These are phyloP conservation scores for Trematomus loennbergii DNA, from an alignment of 2,113 vertebrate genomes.

Conservation along the genomic window DNA sequence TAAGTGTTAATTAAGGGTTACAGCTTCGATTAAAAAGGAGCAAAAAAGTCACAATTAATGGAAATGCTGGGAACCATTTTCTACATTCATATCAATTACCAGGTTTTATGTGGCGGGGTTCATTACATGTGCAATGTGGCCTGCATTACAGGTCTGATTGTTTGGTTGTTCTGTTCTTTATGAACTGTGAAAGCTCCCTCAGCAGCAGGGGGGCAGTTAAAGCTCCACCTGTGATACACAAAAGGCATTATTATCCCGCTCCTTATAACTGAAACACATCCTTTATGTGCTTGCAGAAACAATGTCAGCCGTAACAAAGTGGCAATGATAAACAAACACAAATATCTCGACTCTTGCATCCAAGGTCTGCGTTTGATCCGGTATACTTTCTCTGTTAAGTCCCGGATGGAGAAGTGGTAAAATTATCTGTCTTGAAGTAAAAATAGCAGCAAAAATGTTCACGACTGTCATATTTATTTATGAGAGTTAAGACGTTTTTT, in stretches of 20 bases:
- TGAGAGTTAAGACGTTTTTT: slow-evolving; percentile 73
- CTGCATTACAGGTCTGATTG: slow-evolving; percentile 27
- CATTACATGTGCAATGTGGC: slow-evolving; percentile 31
- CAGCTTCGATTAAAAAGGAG: not conserved
- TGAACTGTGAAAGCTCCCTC: slow-evolving; percentile 48
- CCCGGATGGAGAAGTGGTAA: slow-evolving; percentile 22
- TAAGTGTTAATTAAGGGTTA: slow-evolving; percentile 23
- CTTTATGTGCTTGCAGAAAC: slow-evolving; percentile 18
- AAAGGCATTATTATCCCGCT: slow-evolving; percentile 23
- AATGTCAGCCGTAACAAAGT: slow-evolving; percentile 35
- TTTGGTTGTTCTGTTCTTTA: slow-evolving; percentile 50
- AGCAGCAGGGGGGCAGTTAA: slow-evolving; percentile 52
- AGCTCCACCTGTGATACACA: slow-evolving; percentile 41
- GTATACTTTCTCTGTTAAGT: slow-evolving; percentile 35
- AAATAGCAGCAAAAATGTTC: slow-evolving; percentile 62
- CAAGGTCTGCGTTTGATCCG: slow-evolving; percentile 46
- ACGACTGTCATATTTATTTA: slow-evolving; percentile 73
- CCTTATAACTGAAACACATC: not conserved
- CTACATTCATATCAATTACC: slow-evolving; percentile 43
- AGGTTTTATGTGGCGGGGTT: slow-evolving; percentile 18
- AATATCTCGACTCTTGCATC: slow-evolving; percentile 30
- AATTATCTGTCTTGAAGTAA: slow-evolving; percentile 54
- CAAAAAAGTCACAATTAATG: slow-evolving; percentile 36
- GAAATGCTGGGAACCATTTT: slow-evolving; percentile 16
- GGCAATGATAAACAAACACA: slow-evolving; percentile 35